Conservation (phyloP, 1,140 invertebrate species). For the Gerris buenoi region DNA sequence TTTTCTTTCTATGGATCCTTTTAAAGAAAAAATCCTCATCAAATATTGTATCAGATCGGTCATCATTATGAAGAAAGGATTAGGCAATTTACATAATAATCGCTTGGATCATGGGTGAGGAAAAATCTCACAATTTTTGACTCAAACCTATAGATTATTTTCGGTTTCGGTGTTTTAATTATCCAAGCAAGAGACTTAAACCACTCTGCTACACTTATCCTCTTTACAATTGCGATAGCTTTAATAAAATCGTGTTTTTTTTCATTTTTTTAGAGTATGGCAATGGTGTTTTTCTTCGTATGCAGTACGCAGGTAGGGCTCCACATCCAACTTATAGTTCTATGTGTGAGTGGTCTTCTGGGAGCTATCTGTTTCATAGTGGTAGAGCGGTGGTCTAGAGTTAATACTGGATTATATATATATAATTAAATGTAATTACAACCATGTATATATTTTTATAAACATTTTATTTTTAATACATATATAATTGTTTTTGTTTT, state of each 20-base stretch:
- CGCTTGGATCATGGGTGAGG: background rate
- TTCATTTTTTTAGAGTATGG: constrained; percentile 75
- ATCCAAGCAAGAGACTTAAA: background rate
- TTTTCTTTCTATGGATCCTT: too few relatives aligned
- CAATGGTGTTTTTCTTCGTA: constrained; percentile 74
- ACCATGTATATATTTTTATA: too few relatives aligned
- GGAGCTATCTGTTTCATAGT: constrained; percentile 10
- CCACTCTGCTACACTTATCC: background rate
- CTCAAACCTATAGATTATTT: background rate
- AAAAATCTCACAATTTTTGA: background rate
- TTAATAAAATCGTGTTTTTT: too few relatives aligned
- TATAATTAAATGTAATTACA: too few relatives aligned
- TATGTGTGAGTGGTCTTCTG: constrained; percentile 10
- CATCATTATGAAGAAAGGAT: too few relatives aligned
- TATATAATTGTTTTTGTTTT: too few relatives aligned
- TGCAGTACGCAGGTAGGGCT: constrained; percentile 63
- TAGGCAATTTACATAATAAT: background rate
- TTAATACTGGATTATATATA: too few relatives aligned
- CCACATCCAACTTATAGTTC: constrained; percentile 60
- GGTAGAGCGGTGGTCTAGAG: constrained; percentile 1
- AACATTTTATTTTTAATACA: too few relatives aligned
- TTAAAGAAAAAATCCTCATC: too few relatives aligned
- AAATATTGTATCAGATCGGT: too few relatives aligned
- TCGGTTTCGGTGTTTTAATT: background rate
- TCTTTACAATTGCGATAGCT: background rate